Evolutionary conservation across 2,888 invertebrate species (phyloP).

Genomic region (Acrobasis consociella): DNA sequence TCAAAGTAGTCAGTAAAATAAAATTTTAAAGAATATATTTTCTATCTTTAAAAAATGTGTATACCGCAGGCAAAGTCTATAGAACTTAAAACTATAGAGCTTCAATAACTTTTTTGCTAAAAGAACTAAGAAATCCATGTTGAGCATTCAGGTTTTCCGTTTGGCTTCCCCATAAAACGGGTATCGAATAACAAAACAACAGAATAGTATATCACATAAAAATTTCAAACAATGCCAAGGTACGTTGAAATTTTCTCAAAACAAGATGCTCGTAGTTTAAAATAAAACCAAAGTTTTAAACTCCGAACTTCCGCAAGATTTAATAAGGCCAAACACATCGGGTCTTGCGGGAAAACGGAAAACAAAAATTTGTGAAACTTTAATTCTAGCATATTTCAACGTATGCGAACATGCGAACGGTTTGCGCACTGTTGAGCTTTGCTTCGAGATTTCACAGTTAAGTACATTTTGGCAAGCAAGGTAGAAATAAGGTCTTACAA

Average conservation of each 20-base stretch:
- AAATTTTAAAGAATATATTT: too few species aligned
- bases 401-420: conserved; percentile 1
- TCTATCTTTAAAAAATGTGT: too few species aligned
- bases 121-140: too few species aligned
- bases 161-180: background rate
- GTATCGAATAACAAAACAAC: background rate
- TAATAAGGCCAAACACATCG: conserved; percentile 7
- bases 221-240: conserved; percentile 9
- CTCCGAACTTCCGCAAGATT: conserved; percentile 13
- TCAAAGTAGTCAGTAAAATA: too few species aligned
- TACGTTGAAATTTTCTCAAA: conserved; percentile 1
- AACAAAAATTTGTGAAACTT: conserved; percentile 4
- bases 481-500: background rate
- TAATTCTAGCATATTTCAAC: conserved; percentile 1
- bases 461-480: background rate
- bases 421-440: conserved; percentile 6
- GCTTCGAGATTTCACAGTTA: background rate
- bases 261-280: background rate
- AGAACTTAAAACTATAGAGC: too few species aligned
- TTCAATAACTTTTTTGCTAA: too few species aligned
- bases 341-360: conserved; percentile 8
- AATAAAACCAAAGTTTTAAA: conserved; percentile 8
- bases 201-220: conserved; percentile 1
- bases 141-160: too few species aligned
- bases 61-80: too few species aligned